These are phyloP conservation scores for Sebastes itinus DNA, from an alignment of 2,797 vertebrate species.

Conservation along the genomic window DNA sequence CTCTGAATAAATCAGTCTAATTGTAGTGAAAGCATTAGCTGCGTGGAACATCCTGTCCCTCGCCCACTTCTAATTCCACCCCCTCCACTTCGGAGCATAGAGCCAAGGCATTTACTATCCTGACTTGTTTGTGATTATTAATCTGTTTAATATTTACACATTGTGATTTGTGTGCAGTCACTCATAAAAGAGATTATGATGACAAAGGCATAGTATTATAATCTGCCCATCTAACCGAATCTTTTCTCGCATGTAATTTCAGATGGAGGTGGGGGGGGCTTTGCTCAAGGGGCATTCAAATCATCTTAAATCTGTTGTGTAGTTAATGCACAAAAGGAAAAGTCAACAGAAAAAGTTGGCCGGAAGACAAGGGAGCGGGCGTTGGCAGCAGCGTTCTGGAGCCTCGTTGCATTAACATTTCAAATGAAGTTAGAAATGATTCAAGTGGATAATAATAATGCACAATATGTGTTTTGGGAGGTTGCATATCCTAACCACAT, in stretches of 20 bases:
- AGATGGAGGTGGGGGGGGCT: slow-evolving; percentile 32
- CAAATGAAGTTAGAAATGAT: slow-evolving; percentile 53
- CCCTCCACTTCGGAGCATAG: slow-evolving; percentile 54
- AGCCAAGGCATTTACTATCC: slow-evolving; percentile 71
- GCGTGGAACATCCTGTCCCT: slow-evolving; percentile 69
- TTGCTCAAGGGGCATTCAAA: slow-evolving; percentile 74
- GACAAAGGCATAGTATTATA: slow-evolving; percentile 76
- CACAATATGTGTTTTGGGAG: slow-evolving; percentile 31
- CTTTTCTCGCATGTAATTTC: slow-evolving; percentile 65
- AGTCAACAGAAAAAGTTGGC: slow-evolving; percentile 63
- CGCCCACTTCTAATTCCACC: slow-evolving; percentile 71
- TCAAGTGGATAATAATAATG: slow-evolving; percentile 50
- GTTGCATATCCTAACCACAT: slow-evolving; percentile 27
- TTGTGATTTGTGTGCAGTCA: slow-evolving; percentile 81
- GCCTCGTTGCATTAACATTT: slow-evolving; percentile 50
- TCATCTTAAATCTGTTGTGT: slow-evolving; percentile 71
- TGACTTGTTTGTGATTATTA: slow-evolving; percentile 83
- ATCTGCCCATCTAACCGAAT: slow-evolving; percentile 77
- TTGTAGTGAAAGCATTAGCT: slow-evolving; percentile 74
- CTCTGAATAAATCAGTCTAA: slow-evolving; percentile 81
- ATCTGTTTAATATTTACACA: slow-evolving; percentile 86
- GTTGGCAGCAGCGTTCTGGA: slow-evolving; percentile 28
- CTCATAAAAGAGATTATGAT: slow-evolving; percentile 82
- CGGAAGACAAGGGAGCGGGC: slow-evolving; percentile 47
- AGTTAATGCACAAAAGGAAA: slow-evolving; percentile 60